Percentiles rank a stretch among this genome's conserved stretches.
Evolutionary conservation across 92 coral and sea anemone genomes (phyloP).

Genomic region (Palythoa caribaeorum): DNA sequence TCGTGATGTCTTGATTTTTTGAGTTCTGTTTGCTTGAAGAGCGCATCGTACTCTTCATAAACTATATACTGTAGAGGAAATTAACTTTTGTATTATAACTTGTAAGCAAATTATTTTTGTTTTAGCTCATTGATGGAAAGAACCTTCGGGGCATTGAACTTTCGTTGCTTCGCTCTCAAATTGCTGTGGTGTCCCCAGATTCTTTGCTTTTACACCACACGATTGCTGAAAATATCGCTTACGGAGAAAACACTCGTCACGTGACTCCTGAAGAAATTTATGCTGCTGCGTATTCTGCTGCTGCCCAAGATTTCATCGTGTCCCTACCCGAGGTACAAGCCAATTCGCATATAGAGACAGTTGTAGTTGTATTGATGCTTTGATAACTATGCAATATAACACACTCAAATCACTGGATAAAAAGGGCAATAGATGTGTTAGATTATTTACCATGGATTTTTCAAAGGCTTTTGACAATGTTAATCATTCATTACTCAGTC

Average conservation of each 20-base stretch:
- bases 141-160: conserved; percentile 73
- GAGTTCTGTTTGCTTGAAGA: too few relatives aligned
- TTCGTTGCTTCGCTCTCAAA: conserved; percentile 81
- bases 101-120: neutral
- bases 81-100: neutral
- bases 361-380: too few relatives aligned
- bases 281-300: conserved; percentile 77
- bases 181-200: conserved; percentile 82
- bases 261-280: conserved; percentile 68
- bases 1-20: too few relatives aligned
- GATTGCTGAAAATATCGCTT: conserved; percentile 82
- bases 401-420: too few relatives aligned
- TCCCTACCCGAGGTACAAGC: conserved; percentile 72
- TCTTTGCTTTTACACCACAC: conserved; percentile 78
- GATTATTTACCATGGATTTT: too few relatives aligned
- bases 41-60: too few relatives aligned
- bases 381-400: too few relatives aligned
- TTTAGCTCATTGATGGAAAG: conserved; percentile 75
- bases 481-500: too few relatives aligned
- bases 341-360: too few relatives aligned
- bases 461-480: too few relatives aligned
- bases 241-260: conserved; percentile 72
- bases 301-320: conserved; percentile 73
- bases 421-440: too few relatives aligned
- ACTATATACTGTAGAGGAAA: neutral